Base-by-base conservation (phyloP, 53 echinoderm and acorn worm genomes). In the Paelopatides confundens region DNA sequence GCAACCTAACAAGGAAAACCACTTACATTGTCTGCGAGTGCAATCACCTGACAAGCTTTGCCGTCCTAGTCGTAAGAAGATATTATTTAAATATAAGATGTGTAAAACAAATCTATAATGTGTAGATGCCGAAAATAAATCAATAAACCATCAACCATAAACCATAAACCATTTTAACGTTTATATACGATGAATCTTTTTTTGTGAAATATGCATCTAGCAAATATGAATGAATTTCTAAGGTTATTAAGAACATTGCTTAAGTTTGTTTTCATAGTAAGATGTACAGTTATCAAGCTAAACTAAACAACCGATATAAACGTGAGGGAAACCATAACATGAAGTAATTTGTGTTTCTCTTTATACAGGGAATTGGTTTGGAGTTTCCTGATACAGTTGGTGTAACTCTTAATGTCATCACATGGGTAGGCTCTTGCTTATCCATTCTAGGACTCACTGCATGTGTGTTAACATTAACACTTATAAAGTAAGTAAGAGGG, bases 21-120 rank as follows among this genome's bases (percentile, higher is more conserved):
- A 5, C 30, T 69, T 34, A 5, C 21, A 33, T 36, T 4, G 69
- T 69, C 31, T 69, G 69, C n/a, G 36, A 18, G 21, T 69, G 69
- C 36, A 69, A 69, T 0, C 69, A 69, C 17, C 69, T 69, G 17
- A 69, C 69, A 32, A 69, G 69, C 17, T 69, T 69, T 36, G 69
- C 69, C 1, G 69, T 69, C 18, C n/a, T 69, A 15, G 34, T 69
- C 36, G 69, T 69, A 69, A 69, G 69, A 31, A 17, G 33, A 18
- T 69, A 10, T n/a, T n/a, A 66, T 15, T 1, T 13, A 18, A 36
- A 6, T 31, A 1, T 8, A 1, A 31, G 6, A 30, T 1, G 13
- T 17, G 9, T 67, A 14, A 48, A 12, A 48, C 48, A 1, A 48
- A 12, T 2, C 9, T 14, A 48, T 12, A 48, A 48, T 0, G 9